Evolutionary conservation across 2,113 vertebrate genomes (phyloP).

Genomic region (Pomatorhinus ruficollis): DNA sequence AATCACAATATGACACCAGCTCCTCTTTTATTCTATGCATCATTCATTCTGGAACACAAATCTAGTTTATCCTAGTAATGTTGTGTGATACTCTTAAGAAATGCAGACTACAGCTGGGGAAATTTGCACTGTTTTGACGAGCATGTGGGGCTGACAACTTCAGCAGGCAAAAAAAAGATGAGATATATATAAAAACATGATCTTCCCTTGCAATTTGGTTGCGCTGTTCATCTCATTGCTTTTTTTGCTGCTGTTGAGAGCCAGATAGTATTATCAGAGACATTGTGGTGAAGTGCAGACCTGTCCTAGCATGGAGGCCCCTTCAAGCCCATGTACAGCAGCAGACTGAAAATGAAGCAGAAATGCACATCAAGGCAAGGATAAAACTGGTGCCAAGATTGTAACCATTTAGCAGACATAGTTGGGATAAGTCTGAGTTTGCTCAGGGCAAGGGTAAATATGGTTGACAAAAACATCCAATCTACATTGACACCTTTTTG

Average conservation of each 20-base stretch:
- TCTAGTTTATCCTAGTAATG: neutral
- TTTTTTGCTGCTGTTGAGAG: neutral
- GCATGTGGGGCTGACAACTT: neutral
- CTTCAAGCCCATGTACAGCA: neutral
- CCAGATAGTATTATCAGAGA: neutral
- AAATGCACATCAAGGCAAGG: neutral
- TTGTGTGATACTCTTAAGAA: neutral
- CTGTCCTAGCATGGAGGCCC: neutral
- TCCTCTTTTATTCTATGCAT: neutral
- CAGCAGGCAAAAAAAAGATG: neutral
- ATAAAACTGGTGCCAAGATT: neutral
- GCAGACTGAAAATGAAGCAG: neutral
- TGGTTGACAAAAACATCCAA: neutral
- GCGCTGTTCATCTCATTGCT: neutral
- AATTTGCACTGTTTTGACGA: neutral
- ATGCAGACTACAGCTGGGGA: neutral
- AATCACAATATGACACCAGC: neutral
- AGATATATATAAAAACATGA: rapidly evolving
- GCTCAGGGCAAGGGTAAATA: neutral
- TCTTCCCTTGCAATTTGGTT: neutral
- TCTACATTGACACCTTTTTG: neutral
- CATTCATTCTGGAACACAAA: neutral
- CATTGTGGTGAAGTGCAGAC: neutral
- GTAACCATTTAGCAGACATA: neutral
- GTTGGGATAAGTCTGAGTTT: neutral